These are phyloP conservation scores for Tiliacea citrago DNA, from an alignment of 2,888 invertebrate species.

Conservation along the genomic window DNA sequence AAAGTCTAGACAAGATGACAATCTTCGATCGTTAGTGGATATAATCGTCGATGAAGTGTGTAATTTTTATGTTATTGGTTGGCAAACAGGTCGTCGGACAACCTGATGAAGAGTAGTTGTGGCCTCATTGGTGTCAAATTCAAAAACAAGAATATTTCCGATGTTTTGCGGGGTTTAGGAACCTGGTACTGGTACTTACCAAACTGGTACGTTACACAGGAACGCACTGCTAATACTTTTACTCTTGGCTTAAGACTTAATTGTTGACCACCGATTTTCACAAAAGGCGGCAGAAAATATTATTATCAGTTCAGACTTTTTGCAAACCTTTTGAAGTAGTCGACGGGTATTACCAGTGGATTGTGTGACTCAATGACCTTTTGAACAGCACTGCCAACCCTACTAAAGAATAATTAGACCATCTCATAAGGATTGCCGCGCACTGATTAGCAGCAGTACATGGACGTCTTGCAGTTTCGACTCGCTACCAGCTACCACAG, in stretches of 20 bases:
- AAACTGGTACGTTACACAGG: neutral
- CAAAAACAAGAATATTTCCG: neutral
- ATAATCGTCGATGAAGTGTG: conserved; percentile 14
- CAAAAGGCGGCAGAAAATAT: neutral
- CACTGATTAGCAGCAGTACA: conserved; percentile 71
- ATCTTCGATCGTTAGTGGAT: conserved; percentile 16
- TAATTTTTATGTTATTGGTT: conserved; percentile 15
- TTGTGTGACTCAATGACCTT: conserved; percentile 16
- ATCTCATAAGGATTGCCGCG: conserved; percentile 67
- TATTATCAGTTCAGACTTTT: neutral
- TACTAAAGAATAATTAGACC: conserved; percentile 62
- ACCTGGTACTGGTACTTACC: no score
- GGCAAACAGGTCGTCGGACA: neutral
- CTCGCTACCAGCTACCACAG: conserved; percentile 26
- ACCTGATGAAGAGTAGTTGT: conserved; percentile 8
- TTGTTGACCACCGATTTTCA: neutral
- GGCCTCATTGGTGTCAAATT: neutral
- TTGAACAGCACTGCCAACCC: conserved; percentile 45
- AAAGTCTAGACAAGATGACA: conserved; percentile 31
- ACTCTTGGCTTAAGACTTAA: neutral
- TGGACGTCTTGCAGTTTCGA: conserved; percentile 61
- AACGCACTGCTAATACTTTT: neutral
- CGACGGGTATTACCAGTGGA: neutral
- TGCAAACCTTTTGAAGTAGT: neutral
- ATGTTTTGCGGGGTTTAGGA: neutral